Percentiles rank a stretch among this genome's conserved stretches.
These are phyloP conservation scores for Papilio protenor DNA, from an alignment of 2,888 invertebrate species.

Conservation along the genomic window DNA sequence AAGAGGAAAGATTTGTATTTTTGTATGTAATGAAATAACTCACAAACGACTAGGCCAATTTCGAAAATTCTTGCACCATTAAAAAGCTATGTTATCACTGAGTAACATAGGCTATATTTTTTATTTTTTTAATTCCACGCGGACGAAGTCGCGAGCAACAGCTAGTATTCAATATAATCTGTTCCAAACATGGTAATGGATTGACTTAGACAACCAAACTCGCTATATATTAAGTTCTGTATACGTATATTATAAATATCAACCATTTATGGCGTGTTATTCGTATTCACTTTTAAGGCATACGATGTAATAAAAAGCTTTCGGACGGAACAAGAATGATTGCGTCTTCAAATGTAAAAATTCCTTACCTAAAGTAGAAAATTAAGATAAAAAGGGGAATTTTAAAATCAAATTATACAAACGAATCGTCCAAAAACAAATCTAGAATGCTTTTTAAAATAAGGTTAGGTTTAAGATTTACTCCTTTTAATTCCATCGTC, in stretches of 20 bases:
- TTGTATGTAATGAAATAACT: too few relatives aligned
- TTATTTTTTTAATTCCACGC: too few relatives aligned
- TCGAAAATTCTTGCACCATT: too few relatives aligned
- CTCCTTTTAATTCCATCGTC: background rate
- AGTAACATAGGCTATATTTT: too few relatives aligned
- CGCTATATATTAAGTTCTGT: conserved; percentile 11
- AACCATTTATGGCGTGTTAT: conserved; percentile 30
- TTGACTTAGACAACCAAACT: conserved; percentile 17
- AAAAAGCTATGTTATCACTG: too few relatives aligned
- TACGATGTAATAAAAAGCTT: conserved; percentile 24
- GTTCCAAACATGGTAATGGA: conserved; percentile 6
- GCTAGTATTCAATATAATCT: background rate
- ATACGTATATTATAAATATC: conserved; percentile 33
- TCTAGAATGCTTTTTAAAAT: too few relatives aligned
- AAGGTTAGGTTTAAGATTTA: too few relatives aligned
- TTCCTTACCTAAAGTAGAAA: conserved; percentile 27
- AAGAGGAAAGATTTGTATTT: too few relatives aligned
- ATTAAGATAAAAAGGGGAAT: conserved; percentile 2
- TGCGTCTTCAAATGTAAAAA: conserved; percentile 13
- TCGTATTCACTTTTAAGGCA: conserved; percentile 34
- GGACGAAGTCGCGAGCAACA: too few relatives aligned
- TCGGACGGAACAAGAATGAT: conserved; percentile 29
- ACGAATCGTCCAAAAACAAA: background rate
- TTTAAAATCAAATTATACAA: background rate
- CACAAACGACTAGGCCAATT: too few relatives aligned